Evolutionary conservation across 2,113 vertebrate species (phyloP).

Genomic region (Polyodon spathula): DNA sequence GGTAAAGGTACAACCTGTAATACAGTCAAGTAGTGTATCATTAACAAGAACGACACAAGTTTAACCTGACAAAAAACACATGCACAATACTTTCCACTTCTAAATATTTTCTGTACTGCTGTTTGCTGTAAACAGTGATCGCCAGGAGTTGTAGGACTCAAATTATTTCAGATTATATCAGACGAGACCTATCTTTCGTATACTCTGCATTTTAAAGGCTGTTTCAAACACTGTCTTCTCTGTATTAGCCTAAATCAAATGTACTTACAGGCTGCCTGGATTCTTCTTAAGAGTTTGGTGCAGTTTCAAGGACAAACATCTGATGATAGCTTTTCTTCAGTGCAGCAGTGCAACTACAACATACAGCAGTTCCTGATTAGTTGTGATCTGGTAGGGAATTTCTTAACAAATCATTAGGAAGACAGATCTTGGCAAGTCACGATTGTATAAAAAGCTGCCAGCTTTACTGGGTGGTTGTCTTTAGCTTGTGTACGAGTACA

Average conservation of each 20-base stretch:
- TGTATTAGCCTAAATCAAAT: conserved; percentile 51
- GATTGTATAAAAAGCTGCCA: conserved; percentile 38
- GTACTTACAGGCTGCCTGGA: conserved; percentile 67
- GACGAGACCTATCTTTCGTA: too few species aligned
- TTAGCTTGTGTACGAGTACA: conserved; percentile 54
- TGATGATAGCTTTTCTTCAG: conserved; percentile 64
- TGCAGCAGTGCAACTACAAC: conserved; percentile 61
- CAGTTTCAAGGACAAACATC: conserved; percentile 97
- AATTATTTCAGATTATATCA: too few species aligned
- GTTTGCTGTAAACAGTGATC: too few species aligned
- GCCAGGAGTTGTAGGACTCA: too few species aligned
- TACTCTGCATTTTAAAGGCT: too few species aligned
- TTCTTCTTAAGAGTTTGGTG: conserved; percentile 78
- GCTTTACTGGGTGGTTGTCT: conserved; percentile 53
- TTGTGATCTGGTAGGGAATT: conserved; percentile 56
- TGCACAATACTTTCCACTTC: too few species aligned
- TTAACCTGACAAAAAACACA: too few species aligned
- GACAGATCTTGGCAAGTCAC: conserved; percentile 59
- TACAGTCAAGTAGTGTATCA: too few species aligned
- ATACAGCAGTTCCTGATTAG: conserved; percentile 36
- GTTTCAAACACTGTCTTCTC: conserved; percentile 27
- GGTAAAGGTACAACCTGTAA: too few species aligned
- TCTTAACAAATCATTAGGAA: conserved; percentile 24
- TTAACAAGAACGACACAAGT: too few species aligned
- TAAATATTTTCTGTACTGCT: too few species aligned